These are phyloP conservation scores for Engraulis encrasicolus DNA, from an alignment of 2,113 vertebrate species.

Conservation along the genomic window DNA sequence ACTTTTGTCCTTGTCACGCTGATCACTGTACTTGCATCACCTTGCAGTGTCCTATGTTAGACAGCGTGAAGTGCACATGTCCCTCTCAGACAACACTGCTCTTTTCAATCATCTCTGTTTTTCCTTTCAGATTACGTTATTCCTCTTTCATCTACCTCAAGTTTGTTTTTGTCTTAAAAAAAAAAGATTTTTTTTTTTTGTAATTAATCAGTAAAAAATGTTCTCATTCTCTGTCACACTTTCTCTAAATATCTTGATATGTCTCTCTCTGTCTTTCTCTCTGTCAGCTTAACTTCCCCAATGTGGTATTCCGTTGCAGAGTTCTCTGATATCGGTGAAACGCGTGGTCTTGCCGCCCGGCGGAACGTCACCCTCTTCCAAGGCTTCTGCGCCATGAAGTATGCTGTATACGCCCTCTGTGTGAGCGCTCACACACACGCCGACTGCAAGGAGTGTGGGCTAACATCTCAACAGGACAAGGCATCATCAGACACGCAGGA, in stretches of 20 bases:
- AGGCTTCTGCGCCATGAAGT: conserved; percentile 96
- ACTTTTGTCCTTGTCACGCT: no score
- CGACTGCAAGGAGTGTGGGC: conserved; percentile 71
- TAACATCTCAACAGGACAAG: neutral
- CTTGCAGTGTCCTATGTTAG: no score
- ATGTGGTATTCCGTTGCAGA: conserved; percentile 49
- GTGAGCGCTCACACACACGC: conserved; percentile 79
- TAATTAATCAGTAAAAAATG: no score
- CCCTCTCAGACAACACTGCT: no score
- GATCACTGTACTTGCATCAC: no score
- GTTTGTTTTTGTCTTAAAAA: no score
- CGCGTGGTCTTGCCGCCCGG: conserved; percentile 63
- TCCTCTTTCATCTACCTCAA: neutral
- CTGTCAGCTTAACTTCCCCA: neutral
- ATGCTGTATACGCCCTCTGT: conserved; percentile 91
- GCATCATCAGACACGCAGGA: neutral
- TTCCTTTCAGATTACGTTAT: neutral
- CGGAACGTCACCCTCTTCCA: conserved; percentile 84
- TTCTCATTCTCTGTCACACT: no score
- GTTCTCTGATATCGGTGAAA: conserved; percentile 38
- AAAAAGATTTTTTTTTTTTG: no score
- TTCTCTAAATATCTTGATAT: no score
- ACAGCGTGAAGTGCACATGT: no score
- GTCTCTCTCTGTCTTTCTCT: neutral
- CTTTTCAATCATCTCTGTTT: neutral